A percentile compares a stretch with the other conserved stretches of the same genome.
Conservation (phyloP, 1,140 invertebrate genomes). For the Apis dorsata region DNA sequence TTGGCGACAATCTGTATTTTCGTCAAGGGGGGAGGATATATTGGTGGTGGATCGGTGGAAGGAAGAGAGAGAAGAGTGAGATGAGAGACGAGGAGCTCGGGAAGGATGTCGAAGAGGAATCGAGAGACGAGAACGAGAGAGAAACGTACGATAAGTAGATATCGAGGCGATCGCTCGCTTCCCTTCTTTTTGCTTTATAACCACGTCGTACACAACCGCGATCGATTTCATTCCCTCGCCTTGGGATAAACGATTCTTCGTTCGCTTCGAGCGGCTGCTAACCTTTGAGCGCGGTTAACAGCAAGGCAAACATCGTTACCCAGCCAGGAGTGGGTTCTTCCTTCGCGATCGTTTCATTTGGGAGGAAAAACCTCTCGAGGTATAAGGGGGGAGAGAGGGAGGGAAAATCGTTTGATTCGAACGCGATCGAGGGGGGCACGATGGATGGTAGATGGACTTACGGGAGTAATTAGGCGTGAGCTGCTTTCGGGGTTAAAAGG, state of each 20-base stretch:
- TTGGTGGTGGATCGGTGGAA: neutral
- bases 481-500: conserved; percentile 16
- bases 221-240: conserved; percentile 44
- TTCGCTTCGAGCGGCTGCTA: conserved; percentile 4
- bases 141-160: conserved; percentile 29
- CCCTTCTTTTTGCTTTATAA: conserved; percentile 4
- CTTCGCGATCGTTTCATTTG: no score
- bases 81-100: neutral
- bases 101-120: no score
- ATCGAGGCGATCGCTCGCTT: neutral
- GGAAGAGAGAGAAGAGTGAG: neutral
- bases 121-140: no score
- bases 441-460: neutral
- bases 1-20: no score
- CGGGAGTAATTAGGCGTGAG: neutral
- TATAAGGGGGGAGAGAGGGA: no score
- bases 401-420: no score
- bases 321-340: no score
- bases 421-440: no score
- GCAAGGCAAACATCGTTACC: conserved; percentile 23
- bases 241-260: conserved; percentile 34
- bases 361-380: no score
- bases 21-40: no score
- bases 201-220: neutral
- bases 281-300: conserved; percentile 25